Conservation (phyloP, 2,888 invertebrate species). For the Neria commutata region DNA sequence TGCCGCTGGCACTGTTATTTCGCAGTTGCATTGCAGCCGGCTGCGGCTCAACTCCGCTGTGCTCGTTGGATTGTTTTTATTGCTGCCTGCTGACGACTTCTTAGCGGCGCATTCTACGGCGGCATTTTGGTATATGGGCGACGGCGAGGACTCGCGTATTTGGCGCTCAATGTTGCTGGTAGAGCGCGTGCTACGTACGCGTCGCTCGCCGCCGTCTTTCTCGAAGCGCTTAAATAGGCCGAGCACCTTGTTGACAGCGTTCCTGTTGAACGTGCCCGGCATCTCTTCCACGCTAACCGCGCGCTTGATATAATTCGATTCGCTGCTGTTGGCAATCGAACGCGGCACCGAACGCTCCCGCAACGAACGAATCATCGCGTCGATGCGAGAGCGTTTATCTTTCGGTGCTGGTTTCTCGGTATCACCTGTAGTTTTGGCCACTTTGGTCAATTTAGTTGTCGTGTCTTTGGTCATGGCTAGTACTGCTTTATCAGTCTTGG, state of each 20-base stretch:
- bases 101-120: conserved; percentile 33
- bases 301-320: conserved; percentile 72
- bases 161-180: conserved; percentile 59
- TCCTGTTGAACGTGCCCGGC: conserved; percentile 66
- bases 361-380: conserved; percentile 67
- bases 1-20: conserved; percentile 16
- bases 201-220: conserved; percentile 64
- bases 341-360: conserved; percentile 73
- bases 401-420: conserved; percentile 45
- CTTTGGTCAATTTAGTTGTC: neutral
- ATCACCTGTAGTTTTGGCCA: neutral
- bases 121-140: conserved; percentile 50
- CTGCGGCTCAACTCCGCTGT: conserved; percentile 56
- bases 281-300: conserved; percentile 77
- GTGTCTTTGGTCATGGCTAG: neutral
- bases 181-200: conserved; percentile 56
- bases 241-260: conserved; percentile 76
- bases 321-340: conserved; percentile 65
- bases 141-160: conserved; percentile 43
- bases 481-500: neutral
- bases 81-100: neutral
- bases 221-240: conserved; percentile 79
- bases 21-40: conserved; percentile 39
- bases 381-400: conserved; percentile 63
- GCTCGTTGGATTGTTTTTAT: neutral